A percentile compares a stretch with the other conserved stretches of the same genome.
Evolutionary conservation across 2,113 vertebrate genomes (phyloP).

Genomic region (Microtus richardsoni): DNA sequence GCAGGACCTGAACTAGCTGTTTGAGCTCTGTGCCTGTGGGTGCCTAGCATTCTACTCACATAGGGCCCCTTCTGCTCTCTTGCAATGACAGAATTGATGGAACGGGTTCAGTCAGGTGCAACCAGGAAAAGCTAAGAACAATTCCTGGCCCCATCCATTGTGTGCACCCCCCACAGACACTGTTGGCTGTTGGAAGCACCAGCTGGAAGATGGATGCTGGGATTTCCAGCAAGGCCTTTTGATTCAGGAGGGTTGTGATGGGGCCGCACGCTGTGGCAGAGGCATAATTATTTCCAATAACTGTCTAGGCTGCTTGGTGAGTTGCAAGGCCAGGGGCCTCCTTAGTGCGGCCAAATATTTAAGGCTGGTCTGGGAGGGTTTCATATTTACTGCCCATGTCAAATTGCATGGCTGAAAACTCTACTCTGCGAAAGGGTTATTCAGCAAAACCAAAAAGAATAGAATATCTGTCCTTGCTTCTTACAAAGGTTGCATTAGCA

Average conservation of each 20-base stretch:
- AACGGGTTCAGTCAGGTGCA: slow-evolving; percentile 61
- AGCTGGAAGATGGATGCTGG: slow-evolving; percentile 44
- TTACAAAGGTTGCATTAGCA: background rate
- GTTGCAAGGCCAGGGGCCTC: slow-evolving; percentile 42
- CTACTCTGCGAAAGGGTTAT: background rate
- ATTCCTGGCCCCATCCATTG: background rate
- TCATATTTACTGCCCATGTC: background rate
- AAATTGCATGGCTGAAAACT: background rate
- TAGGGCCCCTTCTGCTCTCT: slow-evolving; percentile 3
- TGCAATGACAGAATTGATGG: slow-evolving; percentile 51
- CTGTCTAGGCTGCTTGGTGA: slow-evolving; percentile 32
- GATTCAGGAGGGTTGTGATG: slow-evolving; percentile 25
- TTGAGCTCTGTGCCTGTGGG: background rate
- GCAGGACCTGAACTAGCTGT: background rate
- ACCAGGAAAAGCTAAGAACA: slow-evolving; percentile 36
- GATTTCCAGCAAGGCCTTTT: slow-evolving; percentile 63
- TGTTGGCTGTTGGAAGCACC: slow-evolving; percentile 31
- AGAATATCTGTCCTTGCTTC: background rate
- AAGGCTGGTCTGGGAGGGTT: background rate
- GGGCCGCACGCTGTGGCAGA: background rate
- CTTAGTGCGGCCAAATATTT: background rate
- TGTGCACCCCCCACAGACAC: background rate
- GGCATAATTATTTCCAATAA: slow-evolving; percentile 67
- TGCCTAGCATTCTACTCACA: slow-evolving; percentile 8
- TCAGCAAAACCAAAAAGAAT: background rate